Conservation (phyloP, 2,888 invertebrate species). For the Caenorhabditis panamensis region DNA sequence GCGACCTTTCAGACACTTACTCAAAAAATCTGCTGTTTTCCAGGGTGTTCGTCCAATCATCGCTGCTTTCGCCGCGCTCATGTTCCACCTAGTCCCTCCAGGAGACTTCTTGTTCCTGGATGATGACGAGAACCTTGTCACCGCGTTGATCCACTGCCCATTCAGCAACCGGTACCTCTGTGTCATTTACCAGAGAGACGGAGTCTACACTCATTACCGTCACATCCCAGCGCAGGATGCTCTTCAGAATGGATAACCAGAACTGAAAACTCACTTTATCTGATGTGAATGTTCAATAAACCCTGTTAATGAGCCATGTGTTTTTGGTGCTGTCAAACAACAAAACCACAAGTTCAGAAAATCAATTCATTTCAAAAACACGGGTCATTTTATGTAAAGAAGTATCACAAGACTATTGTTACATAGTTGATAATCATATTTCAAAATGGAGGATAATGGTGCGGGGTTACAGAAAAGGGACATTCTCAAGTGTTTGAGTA, state of each 20-base stretch:
- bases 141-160: slow-evolving; percentile 11
- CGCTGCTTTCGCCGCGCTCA: slow-evolving; percentile 8
- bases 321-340: not conserved
- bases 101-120: slow-evolving; percentile 26
- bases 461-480: not conserved
- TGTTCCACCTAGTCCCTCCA: slow-evolving; percentile 12
- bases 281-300: not conserved
- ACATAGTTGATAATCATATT: slow-evolving; percentile 8
- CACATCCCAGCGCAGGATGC: slow-evolving; percentile 17
- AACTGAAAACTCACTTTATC: not conserved
- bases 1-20: not conserved
- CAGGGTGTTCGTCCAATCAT: slow-evolving; percentile 27
- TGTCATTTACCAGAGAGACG: slow-evolving; percentile 23
- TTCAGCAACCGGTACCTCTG: slow-evolving; percentile 16
- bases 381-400: not conserved
- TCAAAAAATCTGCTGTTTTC: not conserved
- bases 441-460: not conserved
- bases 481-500: not conserved
- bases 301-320: not conserved
- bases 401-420: slow-evolving; percentile 14
- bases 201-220: slow-evolving; percentile 26
- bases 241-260: slow-evolving; percentile 3
- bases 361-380: not conserved
- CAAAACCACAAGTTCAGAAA: too few relatives aligned
- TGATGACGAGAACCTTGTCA: slow-evolving; percentile 20